phyloP scores from a whole-genome alignment of 2,113 vertebrate genomes.

The Heterocephalus glaber region DNA sequence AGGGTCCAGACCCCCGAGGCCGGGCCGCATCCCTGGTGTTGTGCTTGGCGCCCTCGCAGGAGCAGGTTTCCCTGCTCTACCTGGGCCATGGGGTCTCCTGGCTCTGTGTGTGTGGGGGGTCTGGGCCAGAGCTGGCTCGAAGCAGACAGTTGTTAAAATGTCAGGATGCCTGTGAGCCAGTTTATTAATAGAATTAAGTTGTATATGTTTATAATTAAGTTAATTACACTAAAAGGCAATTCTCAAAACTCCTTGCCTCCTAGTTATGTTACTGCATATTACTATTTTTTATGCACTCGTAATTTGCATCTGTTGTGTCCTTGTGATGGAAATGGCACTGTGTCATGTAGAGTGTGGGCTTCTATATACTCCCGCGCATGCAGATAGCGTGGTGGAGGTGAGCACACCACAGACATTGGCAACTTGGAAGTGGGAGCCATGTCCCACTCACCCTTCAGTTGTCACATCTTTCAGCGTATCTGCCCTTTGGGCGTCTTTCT shows the following conservation, averaged over 20 bases:
- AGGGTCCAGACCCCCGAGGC: neutral
- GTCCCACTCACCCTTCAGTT: neutral
- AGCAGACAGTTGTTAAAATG: neutral
- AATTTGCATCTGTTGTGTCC: neutral
- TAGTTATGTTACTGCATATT: neutral
- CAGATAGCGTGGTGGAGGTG: neutral
- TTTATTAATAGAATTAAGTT: neutral
- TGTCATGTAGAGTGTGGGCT: neutral
- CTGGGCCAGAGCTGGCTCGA: neutral
- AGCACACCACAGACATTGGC: neutral
- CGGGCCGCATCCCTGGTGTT: neutral
- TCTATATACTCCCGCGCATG: neutral
- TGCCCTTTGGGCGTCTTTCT: neutral
- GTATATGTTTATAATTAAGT: neutral
- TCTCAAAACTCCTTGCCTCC: neutral
- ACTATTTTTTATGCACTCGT: neutral
- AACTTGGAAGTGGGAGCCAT: neutral
- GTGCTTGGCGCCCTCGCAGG: neutral
- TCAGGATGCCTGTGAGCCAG: neutral
- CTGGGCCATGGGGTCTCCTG: neutral
- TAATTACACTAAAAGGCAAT: neutral
- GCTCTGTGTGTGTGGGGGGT: too few relatives aligned
- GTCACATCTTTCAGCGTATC: neutral
- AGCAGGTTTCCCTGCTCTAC: neutral
- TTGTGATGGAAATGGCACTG: neutral